Evolutionary conservation across 2,888 invertebrate species (phyloP), one percentile per base, ranked within the genome.

Genomic region (Acrobasis suavella): DNA sequence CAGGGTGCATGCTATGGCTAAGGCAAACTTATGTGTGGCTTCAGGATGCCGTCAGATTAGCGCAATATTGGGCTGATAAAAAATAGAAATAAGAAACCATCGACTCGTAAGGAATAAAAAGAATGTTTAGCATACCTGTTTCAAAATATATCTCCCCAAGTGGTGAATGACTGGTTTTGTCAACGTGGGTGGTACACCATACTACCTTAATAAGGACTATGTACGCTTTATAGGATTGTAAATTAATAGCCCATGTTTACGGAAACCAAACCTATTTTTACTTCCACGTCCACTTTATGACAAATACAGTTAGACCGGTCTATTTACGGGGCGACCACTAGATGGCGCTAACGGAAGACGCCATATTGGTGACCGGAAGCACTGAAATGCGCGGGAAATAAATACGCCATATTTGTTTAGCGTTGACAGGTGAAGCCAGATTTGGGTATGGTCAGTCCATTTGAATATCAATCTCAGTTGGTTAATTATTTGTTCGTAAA

Each of bases 291-390:
- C 9, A 49, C 55, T 55, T 37, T 49, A 54, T 12, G 52, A 37
- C 62, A 49, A 22, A 16, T 38, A 62, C 55, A 55, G 62, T 55
- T 55, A 52, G 42, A 62, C 55, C n/a, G 8, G 55, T 62, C 64
- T 62, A 58, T 65, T 60, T 67, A 65, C 58, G 62, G 58, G 17
- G 14, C 37, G 55, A 62, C 65, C 63, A 65, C 66, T 65, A 67
- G 66, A 55, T 63, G 64, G 65, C 64, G 64, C 62, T 56, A 38
- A 17, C 55, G 62, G 62, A 62, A 55, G 62, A 55, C 55, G 16
- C 62, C 62, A 62, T 55, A 50, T 38, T 56, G 37, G 49, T 38
- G 55, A 63, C 66, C 64, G 68, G 68, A 68, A 68, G 50, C 62
- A 60, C 22, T 63, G 62, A 46, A 42, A 46, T 55, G 55, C 55